phyloP scores from a whole-genome alignment of 1,140 invertebrate genomes.

The Musca domestica region DNA sequence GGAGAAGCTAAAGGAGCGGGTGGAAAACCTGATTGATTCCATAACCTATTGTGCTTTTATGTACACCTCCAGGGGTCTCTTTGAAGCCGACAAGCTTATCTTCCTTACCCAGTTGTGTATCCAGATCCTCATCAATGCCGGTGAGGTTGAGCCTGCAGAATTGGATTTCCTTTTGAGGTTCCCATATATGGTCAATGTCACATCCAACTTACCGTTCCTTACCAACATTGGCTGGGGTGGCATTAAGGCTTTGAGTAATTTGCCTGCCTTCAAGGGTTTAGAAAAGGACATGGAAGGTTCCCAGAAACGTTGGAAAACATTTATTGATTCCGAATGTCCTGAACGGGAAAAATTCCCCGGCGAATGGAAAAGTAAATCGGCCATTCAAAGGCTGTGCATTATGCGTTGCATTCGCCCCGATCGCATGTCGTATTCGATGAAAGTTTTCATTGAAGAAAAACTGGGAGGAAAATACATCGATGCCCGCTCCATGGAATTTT shows the following conservation, averaged over 20 bases:
- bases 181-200: constrained; percentile 64
- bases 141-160: constrained; percentile 70
- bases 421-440: constrained; percentile 70
- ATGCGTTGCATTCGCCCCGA: constrained; percentile 86
- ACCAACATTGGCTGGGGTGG: constrained; percentile 84
- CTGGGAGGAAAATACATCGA: constrained; percentile 81
- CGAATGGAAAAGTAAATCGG: constrained; percentile 92
- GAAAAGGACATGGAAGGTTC: constrained; percentile 93
- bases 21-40: constrained; percentile 78
- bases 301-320: constrained; percentile 88
- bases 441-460: constrained; percentile 80
- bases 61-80: constrained; percentile 87
- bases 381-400: constrained; percentile 86
- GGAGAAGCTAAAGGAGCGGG: constrained; percentile 70
- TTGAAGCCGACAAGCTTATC: constrained; percentile 90
- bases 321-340: constrained; percentile 86
- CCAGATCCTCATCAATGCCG: constrained; percentile 66
- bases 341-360: constrained; percentile 93
- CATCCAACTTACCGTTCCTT: constrained; percentile 82
- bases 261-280: constrained; percentile 81
- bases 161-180: constrained; percentile 86
- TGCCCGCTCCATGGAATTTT: constrained; percentile 73
- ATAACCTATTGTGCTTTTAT: constrained; percentile 85
- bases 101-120: constrained; percentile 87
- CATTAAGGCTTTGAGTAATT: constrained; percentile 73